A percentile compares a stretch with the other conserved stretches of the same genome.
Conservation (phyloP, 2,113 vertebrate genomes). For the Sigmodon hispidus region DNA sequence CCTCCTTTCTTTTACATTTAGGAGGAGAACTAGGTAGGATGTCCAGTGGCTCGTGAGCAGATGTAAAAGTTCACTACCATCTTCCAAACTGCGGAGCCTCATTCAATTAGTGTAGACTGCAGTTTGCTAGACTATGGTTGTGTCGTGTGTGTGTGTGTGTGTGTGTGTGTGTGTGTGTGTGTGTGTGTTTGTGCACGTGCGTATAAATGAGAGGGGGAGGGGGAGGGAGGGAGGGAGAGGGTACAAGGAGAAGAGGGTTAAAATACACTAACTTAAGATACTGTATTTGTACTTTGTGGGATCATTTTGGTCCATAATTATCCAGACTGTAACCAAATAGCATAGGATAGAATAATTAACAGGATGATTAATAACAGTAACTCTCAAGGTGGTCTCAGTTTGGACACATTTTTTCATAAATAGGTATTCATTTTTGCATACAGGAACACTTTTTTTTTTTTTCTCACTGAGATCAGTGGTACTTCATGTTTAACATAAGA, state of each 20-base stretch:
- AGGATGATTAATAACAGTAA: background rate
- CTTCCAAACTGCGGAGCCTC: background rate
- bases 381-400: background rate
- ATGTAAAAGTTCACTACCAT: background rate
- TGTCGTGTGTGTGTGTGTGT: background rate
- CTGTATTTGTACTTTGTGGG: background rate
- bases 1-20: background rate
- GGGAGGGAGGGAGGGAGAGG: background rate
- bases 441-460: background rate
- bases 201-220: background rate
- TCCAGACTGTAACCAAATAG: background rate
- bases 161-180: background rate
- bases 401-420: background rate
- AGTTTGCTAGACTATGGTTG: background rate
- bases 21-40: background rate
- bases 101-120: background rate
- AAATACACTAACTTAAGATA: background rate
- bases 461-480: conserved; percentile 15
- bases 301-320: background rate
- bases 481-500: conserved; percentile 2
- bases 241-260: background rate
- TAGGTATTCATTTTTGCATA: background rate
- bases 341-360: conserved; percentile 7
- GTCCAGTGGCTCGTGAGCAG: background rate
- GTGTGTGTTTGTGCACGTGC: background rate